Evolutionary conservation across 2,113 vertebrate genomes (phyloP), one percentile per base, ranked within the genome.

Genomic region (Festucalex cinctus): DNA sequence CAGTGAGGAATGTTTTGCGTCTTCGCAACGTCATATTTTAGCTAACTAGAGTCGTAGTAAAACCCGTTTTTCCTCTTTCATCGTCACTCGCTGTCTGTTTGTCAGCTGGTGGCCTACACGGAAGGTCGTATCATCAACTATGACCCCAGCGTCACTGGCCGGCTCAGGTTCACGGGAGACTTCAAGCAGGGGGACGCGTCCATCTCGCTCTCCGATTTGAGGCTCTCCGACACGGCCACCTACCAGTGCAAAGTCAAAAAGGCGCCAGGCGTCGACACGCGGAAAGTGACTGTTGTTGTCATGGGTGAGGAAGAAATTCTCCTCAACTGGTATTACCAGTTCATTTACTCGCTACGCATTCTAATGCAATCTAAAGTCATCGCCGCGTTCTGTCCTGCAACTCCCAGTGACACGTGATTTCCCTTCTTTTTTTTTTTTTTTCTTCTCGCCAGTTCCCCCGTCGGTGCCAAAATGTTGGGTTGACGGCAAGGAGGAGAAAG

Each of bases 211-310:
- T 77, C 91, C 0, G 74, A 90, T 37, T 51, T 96, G 66, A 85
- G 68, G 54, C 20, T 63, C 0, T 81, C 86, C 0, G 96, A 98
- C 87, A 94, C 92, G 0, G 92, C 85, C 37, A 96, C 94, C n/a
- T 98, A 96, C 54, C 92, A 95, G 87, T 98, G 97, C 60, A 94
- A 94, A 65, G 95, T 98, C 64, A 96, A 95, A 90, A 98, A 95
- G 78, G 83, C 92, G 12, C 96, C 95, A 0, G 92, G 92, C 3
- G 88, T 93, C 5, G 95, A 95, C 67, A 92, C 81, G 22, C 84
- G 92, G 26, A 95, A 94, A 79, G 88, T 95, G 74, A 93, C 94
- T 0, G 75, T 98, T 68, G 89, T 91, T 0, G 94, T 98, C 26
- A 81, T 93, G 90, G 94, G 95, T 98, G 87, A 84, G 91, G 14